Evolutionary conservation across 2,888 invertebrate species (phyloP).

Genomic region (Agonopterix alstromeriana): DNA sequence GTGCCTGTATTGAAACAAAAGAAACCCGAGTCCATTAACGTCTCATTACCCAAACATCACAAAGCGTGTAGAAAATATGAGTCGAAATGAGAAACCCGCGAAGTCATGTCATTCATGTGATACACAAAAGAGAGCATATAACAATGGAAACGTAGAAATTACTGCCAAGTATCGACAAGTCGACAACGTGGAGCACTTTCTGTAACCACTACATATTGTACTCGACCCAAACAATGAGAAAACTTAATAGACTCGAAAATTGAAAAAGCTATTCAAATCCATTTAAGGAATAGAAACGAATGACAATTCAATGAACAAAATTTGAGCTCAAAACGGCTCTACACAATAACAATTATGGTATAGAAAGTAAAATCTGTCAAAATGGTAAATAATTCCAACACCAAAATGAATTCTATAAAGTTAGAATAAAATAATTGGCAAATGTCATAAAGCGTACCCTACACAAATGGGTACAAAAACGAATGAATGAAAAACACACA

Average conservation of each 20-base stretch:
- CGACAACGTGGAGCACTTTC: constrained; percentile 39
- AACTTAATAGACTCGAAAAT: constrained; percentile 10
- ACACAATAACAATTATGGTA: too few species aligned
- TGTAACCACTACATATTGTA: constrained; percentile 35
- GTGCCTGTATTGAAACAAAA: too few species aligned
- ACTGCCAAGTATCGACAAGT: constrained; percentile 42
- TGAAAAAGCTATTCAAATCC: not conserved
- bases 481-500: too few species aligned
- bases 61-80: constrained; percentile 14
- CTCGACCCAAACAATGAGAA: constrained; percentile 31
- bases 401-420: too few species aligned
- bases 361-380: too few species aligned
- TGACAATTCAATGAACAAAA: too few species aligned
- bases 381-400: too few species aligned
- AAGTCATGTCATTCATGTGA: constrained; percentile 34
- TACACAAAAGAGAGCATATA: constrained; percentile 37
- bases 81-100: constrained; percentile 27
- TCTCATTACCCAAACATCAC: not conserved
- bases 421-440: too few species aligned
- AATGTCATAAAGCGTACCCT: too few species aligned
- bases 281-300: not conserved
- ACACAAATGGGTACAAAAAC: too few species aligned
- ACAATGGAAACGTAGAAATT: constrained; percentile 46
- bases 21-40: too few species aligned
- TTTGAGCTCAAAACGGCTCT: too few species aligned